Conservation (phyloP, 2,888 invertebrate species). For the Tinea trinotella region DNA sequence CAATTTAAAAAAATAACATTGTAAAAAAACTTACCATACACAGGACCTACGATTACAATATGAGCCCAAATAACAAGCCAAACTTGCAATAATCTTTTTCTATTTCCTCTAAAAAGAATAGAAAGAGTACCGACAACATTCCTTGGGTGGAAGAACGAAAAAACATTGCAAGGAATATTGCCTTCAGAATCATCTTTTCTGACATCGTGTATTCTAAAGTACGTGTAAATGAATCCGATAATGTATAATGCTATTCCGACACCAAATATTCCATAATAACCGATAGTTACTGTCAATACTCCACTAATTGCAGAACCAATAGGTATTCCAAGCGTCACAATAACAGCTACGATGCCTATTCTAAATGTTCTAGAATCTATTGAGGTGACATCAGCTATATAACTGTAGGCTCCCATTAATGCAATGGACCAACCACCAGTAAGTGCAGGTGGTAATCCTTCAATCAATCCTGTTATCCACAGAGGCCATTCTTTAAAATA, state of each 20-base stretch:
- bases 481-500: slow-evolving; percentile 71
- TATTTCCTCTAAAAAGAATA: slow-evolving; percentile 39
- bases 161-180: slow-evolving; percentile 13
- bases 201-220: slow-evolving; percentile 48
- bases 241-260: slow-evolving; percentile 41
- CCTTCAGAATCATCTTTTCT: slow-evolving; percentile 24
- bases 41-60: slow-evolving; percentile 56
- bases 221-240: slow-evolving; percentile 48
- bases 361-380: slow-evolving; percentile 73
- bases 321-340: slow-evolving; percentile 63
- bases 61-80: slow-evolving; percentile 51
- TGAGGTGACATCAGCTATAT: slow-evolving; percentile 73
- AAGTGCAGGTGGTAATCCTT: slow-evolving; percentile 68
- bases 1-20: neutral
- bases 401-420: slow-evolving; percentile 73
- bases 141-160: slow-evolving; percentile 44
- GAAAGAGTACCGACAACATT: slow-evolving; percentile 56
- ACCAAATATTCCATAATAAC: slow-evolving; percentile 59
- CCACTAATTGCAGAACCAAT: slow-evolving; percentile 67
- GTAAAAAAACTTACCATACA: slow-evolving; percentile 41
- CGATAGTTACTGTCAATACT: slow-evolving; percentile 52
- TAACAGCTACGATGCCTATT: slow-evolving; percentile 71
- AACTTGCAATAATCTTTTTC: slow-evolving; percentile 38
- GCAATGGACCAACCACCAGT: slow-evolving; percentile 72
- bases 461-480: slow-evolving; percentile 66